These are phyloP conservation scores for Syngnathoides biaculeatus DNA, from an alignment of 2,113 vertebrate species.

Conservation along the genomic window DNA sequence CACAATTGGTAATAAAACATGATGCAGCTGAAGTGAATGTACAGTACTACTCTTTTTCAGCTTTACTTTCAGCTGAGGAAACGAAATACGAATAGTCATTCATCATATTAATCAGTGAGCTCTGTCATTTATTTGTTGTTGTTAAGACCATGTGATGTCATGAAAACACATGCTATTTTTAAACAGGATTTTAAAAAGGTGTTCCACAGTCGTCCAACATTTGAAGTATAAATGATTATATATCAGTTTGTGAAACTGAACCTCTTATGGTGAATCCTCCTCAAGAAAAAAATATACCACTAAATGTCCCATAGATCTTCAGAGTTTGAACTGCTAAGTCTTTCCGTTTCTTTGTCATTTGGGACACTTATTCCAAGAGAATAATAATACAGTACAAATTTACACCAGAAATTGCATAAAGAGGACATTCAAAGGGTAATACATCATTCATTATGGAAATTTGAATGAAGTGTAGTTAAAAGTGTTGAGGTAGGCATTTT, in stretches of 20 bases:
- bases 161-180: neutral
- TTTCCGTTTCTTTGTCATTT: neutral
- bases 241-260: neutral
- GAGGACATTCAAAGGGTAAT: neutral
- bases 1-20: slow-evolving; percentile 9
- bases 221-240: neutral
- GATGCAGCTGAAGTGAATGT: neutral
- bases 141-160: neutral
- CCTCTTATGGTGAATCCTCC: neutral
- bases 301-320: neutral
- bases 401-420: neutral
- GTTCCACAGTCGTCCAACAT: neutral
- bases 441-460: neutral
- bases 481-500: neutral
- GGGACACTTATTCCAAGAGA: neutral
- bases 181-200: neutral
- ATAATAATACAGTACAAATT: too few relatives aligned
- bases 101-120: slow-evolving; percentile 1
- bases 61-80: slow-evolving; percentile 1
- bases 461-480: neutral
- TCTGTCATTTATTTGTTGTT: slow-evolving; percentile 1
- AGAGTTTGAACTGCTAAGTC: neutral
- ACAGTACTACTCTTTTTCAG: slow-evolving; percentile 12
- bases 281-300: neutral
- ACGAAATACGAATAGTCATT: neutral